These are phyloP conservation scores for Ceyx melanurus DNA, from an alignment of 2,113 vertebrate genomes.

Conservation along the genomic window DNA sequence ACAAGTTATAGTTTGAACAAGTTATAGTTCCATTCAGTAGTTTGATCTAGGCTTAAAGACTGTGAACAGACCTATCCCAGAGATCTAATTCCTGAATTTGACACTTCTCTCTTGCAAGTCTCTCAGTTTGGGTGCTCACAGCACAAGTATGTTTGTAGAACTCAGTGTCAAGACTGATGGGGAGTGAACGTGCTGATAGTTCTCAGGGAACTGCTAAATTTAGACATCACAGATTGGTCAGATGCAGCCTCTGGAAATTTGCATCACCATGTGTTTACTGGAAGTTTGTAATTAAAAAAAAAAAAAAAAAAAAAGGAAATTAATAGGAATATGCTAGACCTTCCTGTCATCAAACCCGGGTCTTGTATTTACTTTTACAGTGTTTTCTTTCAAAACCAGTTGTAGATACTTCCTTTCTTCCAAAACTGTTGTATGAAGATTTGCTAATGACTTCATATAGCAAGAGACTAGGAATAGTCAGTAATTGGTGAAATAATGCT, in stretches of 20 bases:
- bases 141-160: neutral
- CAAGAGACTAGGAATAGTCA: rapidly evolving
- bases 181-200: rapidly evolving
- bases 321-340: neutral
- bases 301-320: neutral
- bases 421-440: neutral
- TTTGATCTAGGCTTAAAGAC: neutral
- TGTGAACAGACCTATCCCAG: neutral
- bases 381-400: neutral
- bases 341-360: neutral
- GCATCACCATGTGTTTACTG: neutral
- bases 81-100: neutral
- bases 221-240: neutral
- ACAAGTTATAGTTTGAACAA: neutral
- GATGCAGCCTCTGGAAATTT: neutral
- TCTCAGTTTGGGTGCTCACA: neutral
- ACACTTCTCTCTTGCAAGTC: neutral
- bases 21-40: neutral
- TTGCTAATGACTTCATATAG: neutral
- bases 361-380: neutral
- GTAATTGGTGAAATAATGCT: neutral
- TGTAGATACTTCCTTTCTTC: neutral
- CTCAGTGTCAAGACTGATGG: neutral
- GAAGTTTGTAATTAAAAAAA: neutral
- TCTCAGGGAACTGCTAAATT: neutral